These are phyloP conservation scores for Papilio helenus DNA, from an alignment of 1,140 invertebrate species.

Conservation along the genomic window DNA sequence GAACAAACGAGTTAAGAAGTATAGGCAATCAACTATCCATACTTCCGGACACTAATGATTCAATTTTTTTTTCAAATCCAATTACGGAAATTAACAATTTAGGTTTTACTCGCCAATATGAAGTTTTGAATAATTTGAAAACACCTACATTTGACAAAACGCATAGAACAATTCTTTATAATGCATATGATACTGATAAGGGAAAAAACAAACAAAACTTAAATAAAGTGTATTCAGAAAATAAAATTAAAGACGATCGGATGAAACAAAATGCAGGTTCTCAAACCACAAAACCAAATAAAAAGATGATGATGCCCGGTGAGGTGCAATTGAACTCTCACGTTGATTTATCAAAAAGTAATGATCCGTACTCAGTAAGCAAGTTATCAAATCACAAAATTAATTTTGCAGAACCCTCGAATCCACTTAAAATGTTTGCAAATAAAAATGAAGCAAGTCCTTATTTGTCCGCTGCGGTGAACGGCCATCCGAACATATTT, in stretches of 20 bases:
- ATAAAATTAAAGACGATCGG: neutral
- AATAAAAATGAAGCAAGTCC: neutral
- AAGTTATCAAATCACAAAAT: neutral
- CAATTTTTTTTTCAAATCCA: neutral
- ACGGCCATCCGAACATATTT: neutral
- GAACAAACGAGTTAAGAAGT: neutral
- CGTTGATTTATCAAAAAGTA: constrained; percentile 29
- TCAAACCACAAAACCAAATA: neutral
- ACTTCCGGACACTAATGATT: neutral
- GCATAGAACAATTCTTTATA: neutral
- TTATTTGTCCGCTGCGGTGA: neutral
- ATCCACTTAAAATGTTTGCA: neutral
- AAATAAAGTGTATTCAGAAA: neutral
- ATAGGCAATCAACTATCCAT: neutral
- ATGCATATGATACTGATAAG: neutral
- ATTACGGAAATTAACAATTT: neutral
- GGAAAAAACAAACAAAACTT: neutral
- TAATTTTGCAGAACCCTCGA: neutral
- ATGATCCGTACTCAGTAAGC: neutral
- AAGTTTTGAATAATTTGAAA: neutral
- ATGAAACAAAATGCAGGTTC: neutral
- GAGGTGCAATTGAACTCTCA: constrained; percentile 19
- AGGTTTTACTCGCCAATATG: neutral
- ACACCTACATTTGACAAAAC: neutral
- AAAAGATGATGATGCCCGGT: neutral